These are phyloP conservation scores for Etia nguti DNA, from an alignment of 2,113 vertebrate species.

Conservation along the genomic window DNA sequence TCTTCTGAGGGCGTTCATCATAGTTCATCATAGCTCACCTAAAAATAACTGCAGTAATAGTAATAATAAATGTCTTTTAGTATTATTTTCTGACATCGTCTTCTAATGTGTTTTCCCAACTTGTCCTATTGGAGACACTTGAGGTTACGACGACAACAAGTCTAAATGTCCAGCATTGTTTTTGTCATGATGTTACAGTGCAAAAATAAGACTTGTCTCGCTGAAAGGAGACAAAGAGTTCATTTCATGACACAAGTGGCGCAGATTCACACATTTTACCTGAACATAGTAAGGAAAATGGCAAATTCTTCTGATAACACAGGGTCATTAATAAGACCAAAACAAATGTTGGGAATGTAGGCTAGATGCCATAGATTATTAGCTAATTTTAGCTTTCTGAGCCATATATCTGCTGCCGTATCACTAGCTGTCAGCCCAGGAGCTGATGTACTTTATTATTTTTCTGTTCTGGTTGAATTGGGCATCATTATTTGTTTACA, in stretches of 20 bases:
- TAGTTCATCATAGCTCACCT: neutral
- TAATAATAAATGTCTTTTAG: neutral
- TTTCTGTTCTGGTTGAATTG: neutral
- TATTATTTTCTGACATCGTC: neutral
- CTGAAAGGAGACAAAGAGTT: neutral
- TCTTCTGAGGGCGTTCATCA: neutral
- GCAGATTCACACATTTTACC: neutral
- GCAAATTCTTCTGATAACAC: neutral
- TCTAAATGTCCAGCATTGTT: neutral
- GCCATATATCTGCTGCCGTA: neutral
- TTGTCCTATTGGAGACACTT: neutral
- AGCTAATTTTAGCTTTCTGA: neutral
- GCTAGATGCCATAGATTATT: neutral
- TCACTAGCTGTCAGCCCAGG: neutral
- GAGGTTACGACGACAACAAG: neutral
- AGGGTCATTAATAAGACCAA: neutral
- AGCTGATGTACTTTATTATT: neutral
- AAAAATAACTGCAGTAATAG: neutral
- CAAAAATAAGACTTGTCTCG: neutral
- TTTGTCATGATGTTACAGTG: neutral
- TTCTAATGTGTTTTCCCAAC: neutral
- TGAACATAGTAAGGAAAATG: neutral
- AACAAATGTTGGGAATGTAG: neutral
- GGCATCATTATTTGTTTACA: neutral
- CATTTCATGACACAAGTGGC: neutral